Evolutionary conservation across 2,113 vertebrate species (phyloP), one percentile per base, ranked within the genome.

Genomic region (Phrynosoma blainvillii): DNA sequence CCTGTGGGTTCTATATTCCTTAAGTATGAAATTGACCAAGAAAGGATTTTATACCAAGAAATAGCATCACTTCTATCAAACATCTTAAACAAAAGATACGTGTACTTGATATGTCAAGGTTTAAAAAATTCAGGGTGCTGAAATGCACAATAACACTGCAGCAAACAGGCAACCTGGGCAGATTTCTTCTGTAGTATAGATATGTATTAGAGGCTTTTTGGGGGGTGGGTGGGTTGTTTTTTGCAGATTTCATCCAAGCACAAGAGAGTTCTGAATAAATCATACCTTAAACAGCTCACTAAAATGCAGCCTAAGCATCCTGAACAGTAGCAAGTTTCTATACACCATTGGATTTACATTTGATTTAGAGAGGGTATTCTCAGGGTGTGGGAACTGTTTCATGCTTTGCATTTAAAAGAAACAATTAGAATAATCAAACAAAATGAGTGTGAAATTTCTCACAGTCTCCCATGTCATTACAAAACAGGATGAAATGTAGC

Each of bases 371-470:
- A 91, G 4, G 27, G 54, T 27, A 87, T 82, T 66, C 54, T 94
- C 85, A 92, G 94, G 36, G 77, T 93, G 83, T 0, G 4, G 82
- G 32, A 91, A 91, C 47, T 83, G 89, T 95, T 79, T 91, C 86
- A 91, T 81, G 42, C 84, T 92, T 79, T 89, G 36, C 82, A 91
- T 93, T 59, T 90, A 94, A 93, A 92, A 84, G 36, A 91, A 93
- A 91, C 71, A 92, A 93, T 90, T 87, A 94, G 77, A 94, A 92
- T 84, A 91, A 88, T 89, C 75, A 95, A 95, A 93, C 86, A 95
- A 94, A 95, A 87, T 6, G 30, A 84, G 79, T 88, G 79, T 92
- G 87, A 95, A 95, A 96, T 92, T 93, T 92, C 89, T 89, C 36
- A 88, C 76, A 74, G 88, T 54, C 86, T 85, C 90, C 90, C 79